These are phyloP conservation scores for Synergus gifuensis DNA, from an alignment of 2,888 invertebrate species.

Conservation along the genomic window DNA sequence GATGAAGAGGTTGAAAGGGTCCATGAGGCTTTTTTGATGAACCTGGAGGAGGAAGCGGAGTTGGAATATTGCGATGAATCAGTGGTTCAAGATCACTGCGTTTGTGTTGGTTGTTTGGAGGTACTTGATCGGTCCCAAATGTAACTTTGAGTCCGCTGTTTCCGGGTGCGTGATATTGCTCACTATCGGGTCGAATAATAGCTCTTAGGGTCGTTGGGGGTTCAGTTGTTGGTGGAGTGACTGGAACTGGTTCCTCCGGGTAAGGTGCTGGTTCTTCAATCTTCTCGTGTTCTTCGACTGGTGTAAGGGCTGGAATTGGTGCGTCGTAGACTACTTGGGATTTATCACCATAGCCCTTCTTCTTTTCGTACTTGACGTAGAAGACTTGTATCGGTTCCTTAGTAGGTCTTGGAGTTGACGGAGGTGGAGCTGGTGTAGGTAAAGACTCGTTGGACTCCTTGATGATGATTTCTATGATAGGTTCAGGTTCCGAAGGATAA, in stretches of 20 bases:
- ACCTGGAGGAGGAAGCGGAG: constrained; percentile 61
- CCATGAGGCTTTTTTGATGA: constrained; percentile 74
- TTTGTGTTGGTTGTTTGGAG: constrained; percentile 75
- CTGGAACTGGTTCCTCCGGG: constrained; percentile 80
- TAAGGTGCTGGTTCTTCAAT: constrained; percentile 76
- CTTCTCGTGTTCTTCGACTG: constrained; percentile 83
- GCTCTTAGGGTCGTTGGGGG: constrained; percentile 90
- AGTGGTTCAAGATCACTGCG: constrained; percentile 67
- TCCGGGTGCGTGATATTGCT: constrained; percentile 87
- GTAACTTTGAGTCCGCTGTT: constrained; percentile 90
- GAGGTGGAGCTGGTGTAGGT: constrained; percentile 79
- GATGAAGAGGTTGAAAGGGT: constrained; percentile 71
- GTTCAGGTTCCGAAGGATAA: constrained; percentile 86
- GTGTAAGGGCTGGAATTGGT: constrained; percentile 88
- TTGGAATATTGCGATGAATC: constrained; percentile 48
- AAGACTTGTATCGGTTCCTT: constrained; percentile 94
- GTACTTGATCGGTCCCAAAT: constrained; percentile 83
- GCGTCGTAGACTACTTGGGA: constrained; percentile 88
- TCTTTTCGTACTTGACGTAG: constrained; percentile 91
- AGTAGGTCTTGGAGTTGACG: constrained; percentile 79
- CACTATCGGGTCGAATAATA: constrained; percentile 92
- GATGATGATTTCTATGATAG: constrained; percentile 94
- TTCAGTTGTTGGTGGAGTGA: constrained; percentile 79
- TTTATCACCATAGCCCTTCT: constrained; percentile 86
- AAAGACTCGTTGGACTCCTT: constrained; percentile 92